Conservation (phyloP, 2,888 invertebrate species). For the Drosophila falleni region DNA sequence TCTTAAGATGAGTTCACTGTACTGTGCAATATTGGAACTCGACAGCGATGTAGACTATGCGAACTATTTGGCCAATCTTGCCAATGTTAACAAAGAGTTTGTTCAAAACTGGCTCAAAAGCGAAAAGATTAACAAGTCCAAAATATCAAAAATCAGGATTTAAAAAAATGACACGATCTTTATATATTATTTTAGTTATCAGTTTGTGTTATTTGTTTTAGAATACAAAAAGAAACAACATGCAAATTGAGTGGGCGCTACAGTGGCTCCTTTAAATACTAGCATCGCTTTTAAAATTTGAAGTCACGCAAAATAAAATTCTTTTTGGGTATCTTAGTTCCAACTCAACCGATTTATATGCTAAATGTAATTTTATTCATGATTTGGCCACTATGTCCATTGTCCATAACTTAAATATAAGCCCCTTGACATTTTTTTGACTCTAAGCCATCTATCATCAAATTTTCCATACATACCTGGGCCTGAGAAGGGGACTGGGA, state of each 20-base stretch:
- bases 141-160: neutral
- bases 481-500: too few species aligned
- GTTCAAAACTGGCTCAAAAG: slow-evolving; percentile 27
- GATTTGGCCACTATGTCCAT: too few species aligned
- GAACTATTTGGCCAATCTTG: slow-evolving; percentile 35
- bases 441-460: too few species aligned
- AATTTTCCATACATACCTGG: too few species aligned
- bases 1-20: slow-evolving; percentile 48
- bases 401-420: too few species aligned
- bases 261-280: neutral
- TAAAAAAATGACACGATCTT: neutral
- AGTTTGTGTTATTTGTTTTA: neutral
- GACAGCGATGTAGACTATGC: slow-evolving; percentile 57
- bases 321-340: too few species aligned
- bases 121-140: slow-evolving; percentile 6
- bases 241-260: too few species aligned
- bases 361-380: too few species aligned
- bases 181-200: neutral
- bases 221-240: neutral
- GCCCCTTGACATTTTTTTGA: too few species aligned
- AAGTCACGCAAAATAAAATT: neutral
- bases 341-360: too few species aligned
- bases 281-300: neutral
- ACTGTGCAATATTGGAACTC: slow-evolving; percentile 34
- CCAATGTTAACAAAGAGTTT: slow-evolving; percentile 36